A percentile compares a stretch with the other conserved stretches of the same genome.
Evolutionary conservation across 2,888 invertebrate species (phyloP).

Genomic region (Schrankia costaestrigalis): DNA sequence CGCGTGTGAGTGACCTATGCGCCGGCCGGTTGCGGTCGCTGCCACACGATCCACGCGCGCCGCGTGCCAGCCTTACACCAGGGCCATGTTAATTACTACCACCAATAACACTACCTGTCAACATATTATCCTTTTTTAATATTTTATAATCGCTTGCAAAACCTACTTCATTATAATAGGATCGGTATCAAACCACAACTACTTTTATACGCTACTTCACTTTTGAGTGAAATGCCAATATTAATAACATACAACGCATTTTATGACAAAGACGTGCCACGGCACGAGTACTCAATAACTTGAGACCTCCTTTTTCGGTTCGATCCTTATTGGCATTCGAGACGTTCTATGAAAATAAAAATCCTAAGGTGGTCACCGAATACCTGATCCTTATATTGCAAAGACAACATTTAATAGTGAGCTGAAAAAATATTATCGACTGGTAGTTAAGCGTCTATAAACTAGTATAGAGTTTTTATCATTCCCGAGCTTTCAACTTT

Average conservation of each 20-base stretch:
- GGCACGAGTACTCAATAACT: constrained; percentile 54
- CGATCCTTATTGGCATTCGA: constrained; percentile 55
- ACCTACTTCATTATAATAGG: constrained; percentile 56
- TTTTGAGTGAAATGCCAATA: constrained; percentile 67
- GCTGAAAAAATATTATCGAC: constrained; percentile 53
- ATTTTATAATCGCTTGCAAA: constrained; percentile 57
- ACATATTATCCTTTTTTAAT: constrained; percentile 67
- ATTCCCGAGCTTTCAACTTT: constrained; percentile 37
- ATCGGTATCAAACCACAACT: constrained; percentile 48
- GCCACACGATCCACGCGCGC: constrained; percentile 29
- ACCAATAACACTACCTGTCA: constrained; percentile 64
- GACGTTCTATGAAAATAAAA: constrained; percentile 65
- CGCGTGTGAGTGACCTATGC: constrained; percentile 68
- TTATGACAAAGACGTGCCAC: constrained; percentile 55
- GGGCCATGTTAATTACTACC: constrained; percentile 72
- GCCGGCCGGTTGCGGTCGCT: constrained; percentile 18
- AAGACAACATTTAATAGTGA: constrained; percentile 63
- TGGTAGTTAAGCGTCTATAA: constrained; percentile 48
- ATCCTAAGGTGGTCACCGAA: constrained; percentile 64
- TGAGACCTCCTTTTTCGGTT: constrained; percentile 67
- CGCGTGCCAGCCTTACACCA: constrained; percentile 48
- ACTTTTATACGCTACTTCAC: no score
- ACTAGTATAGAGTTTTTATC: constrained; percentile 54
- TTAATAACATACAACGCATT: constrained; percentile 60
- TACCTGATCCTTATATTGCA: constrained; percentile 70